These are phyloP conservation scores for Amiota mariae DNA, from an alignment of 2,888 invertebrate species.

Conservation along the genomic window DNA sequence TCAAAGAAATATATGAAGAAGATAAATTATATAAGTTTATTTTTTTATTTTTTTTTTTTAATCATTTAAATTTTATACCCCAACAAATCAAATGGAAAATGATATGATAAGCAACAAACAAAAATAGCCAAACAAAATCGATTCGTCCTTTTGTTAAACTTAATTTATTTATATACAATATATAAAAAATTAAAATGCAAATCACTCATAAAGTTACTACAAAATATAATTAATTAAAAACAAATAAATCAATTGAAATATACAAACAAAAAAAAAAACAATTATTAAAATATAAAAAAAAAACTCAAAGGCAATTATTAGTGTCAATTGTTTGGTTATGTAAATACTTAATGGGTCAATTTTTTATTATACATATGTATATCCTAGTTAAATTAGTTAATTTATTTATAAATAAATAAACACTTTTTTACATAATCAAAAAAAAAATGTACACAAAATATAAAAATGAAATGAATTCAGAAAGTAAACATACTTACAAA, in stretches of 20 bases:
- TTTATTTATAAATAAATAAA: slow-evolving; percentile 43
- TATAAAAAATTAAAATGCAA: background rate
- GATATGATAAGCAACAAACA: background rate
- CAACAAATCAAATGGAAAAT: background rate
- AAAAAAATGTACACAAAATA: slow-evolving; percentile 23
- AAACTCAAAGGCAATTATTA: slow-evolving; percentile 58
- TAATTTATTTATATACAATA: slow-evolving; percentile 2
- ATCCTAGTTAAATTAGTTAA: slow-evolving; percentile 29
- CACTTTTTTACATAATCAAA: slow-evolving; percentile 17
- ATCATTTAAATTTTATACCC: too few relatives aligned
- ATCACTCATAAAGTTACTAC: too few relatives aligned
- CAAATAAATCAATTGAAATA: slow-evolving; percentile 8
- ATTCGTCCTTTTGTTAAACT: slow-evolving; percentile 11
- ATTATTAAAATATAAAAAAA: slow-evolving; percentile 35
- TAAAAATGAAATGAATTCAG: slow-evolving; percentile 6
- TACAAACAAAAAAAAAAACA: background rate
- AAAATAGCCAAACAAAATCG: background rate
- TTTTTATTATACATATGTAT: slow-evolving; percentile 45
- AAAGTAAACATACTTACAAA: background rate
- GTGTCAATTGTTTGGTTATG: slow-evolving; percentile 55
- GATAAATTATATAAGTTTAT: too few relatives aligned
- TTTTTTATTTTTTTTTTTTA: too few relatives aligned
- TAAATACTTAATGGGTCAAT: slow-evolving; percentile 54
- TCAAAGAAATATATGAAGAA: too few relatives aligned
- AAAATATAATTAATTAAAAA: slow-evolving; percentile 17